Conservation (phyloP, 1,140 invertebrate genomes). For the Aphaenogaster floridana region DNA sequence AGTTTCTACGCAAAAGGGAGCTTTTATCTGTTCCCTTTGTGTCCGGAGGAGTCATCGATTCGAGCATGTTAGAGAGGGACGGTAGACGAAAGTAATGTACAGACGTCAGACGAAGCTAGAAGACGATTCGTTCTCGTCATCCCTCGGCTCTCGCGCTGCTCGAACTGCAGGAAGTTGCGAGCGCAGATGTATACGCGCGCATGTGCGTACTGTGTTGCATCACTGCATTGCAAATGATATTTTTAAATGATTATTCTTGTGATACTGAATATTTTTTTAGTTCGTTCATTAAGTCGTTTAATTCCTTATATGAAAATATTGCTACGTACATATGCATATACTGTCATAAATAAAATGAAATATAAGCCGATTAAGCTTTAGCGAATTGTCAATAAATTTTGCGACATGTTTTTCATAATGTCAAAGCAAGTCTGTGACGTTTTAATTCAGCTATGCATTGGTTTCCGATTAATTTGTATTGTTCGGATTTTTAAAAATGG, state of each 20-base stretch:
- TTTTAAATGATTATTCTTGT: neutral
- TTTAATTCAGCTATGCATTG: neutral
- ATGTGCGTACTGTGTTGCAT: constrained; percentile 15
- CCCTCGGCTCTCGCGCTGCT: neutral
- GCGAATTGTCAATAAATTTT: neutral
- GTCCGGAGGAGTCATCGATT: constrained; percentile 62
- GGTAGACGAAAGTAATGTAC: constrained; percentile 23
- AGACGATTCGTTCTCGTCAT: constrained; percentile 58
- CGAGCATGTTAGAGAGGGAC: constrained; percentile 5
- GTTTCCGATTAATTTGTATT: neutral
- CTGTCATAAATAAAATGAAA: neutral
- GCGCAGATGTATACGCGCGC: neutral
- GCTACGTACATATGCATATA: neutral
- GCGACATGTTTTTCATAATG: neutral
- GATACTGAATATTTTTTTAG: neutral
- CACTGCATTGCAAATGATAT: neutral
- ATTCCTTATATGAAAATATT: neutral
- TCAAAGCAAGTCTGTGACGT: neutral
- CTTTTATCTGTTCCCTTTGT: constrained; percentile 68
- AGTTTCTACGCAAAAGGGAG: constrained; percentile 62
- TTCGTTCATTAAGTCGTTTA: neutral
- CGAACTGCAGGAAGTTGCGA: constrained; percentile 10
- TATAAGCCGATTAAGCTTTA: neutral
- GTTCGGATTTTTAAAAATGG: neutral
- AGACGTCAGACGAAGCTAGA: constrained; percentile 6